Evolutionary conservation across 2,797 vertebrate species (phyloP).

Genomic region (Urocyon cinereoargenteus): DNA sequence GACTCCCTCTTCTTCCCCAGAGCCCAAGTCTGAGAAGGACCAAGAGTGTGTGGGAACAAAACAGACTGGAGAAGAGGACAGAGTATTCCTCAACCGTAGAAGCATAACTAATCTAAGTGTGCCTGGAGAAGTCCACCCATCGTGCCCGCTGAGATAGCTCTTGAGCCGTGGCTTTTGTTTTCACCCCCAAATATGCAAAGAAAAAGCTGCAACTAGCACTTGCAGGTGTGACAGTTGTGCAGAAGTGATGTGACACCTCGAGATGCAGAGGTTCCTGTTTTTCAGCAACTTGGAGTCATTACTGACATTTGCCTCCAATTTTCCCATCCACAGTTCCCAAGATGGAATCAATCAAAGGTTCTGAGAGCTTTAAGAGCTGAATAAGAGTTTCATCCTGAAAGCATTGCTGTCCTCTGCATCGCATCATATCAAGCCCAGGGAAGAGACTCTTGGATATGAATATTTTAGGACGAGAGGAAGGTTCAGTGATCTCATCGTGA

Average conservation of each 20-base stretch:
- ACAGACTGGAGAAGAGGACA: neutral
- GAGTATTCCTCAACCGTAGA: neutral
- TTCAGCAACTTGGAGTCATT: neutral
- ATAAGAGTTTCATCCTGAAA: neutral
- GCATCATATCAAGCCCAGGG: neutral
- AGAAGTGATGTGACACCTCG: neutral
- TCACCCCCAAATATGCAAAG: neutral
- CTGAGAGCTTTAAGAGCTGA: neutral
- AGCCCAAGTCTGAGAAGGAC: neutral
- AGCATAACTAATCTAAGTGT: neutral
- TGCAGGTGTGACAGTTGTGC: no score
- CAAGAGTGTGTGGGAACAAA: neutral
- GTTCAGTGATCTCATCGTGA: neutral
- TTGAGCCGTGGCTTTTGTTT: neutral
- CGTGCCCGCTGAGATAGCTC: neutral
- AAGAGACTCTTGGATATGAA: neutral
- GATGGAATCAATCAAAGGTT: neutral
- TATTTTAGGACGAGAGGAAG: conserved; percentile 27
- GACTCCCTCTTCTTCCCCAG: neutral
- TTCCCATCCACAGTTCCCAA: neutral
- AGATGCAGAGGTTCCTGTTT: neutral
- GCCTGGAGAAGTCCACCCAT: neutral
- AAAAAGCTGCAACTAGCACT: neutral
- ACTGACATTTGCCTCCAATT: neutral
- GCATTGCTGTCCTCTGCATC: neutral